phyloP scores from a whole-genome alignment of 1,140 invertebrate genomes.

The Magallana ariakensis region DNA sequence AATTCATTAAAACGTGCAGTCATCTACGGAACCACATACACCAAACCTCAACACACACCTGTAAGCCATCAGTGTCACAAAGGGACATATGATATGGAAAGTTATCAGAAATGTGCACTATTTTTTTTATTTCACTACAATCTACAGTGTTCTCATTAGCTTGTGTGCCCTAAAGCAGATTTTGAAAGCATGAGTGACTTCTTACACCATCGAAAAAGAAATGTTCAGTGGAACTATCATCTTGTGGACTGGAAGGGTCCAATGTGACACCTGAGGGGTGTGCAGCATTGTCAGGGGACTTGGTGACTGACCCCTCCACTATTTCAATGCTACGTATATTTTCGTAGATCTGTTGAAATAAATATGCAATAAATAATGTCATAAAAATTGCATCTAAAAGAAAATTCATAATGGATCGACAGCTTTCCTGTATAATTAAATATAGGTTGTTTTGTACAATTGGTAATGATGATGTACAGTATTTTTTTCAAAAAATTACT shows the following conservation, averaged over 20 bases:
- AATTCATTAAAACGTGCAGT: no score
- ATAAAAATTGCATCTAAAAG: no score
- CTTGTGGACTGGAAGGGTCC: slow-evolving; percentile 27
- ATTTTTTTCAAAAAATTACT: no score
- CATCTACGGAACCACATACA: no score
- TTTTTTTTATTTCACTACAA: background rate
- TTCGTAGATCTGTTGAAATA: background rate
- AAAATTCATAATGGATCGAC: no score
- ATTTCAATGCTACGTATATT: slow-evolving; percentile 30
- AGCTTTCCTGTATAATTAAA: no score
- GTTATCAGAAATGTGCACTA: background rate
- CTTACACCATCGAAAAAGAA: slow-evolving; percentile 32
- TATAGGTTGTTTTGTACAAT: no score
- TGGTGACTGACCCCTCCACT: slow-evolving; percentile 28
- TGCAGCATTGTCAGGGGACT: background rate
- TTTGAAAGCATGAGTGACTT: slow-evolving; percentile 24
- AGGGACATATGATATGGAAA: background rate
- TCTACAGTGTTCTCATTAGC: background rate
- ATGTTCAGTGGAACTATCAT: slow-evolving; percentile 26
- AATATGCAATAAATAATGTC: background rate
- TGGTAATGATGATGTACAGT: no score
- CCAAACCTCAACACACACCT: no score
- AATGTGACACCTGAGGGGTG: slow-evolving; percentile 26
- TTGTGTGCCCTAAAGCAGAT: background rate
- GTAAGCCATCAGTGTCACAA: no score